Evolutionary conservation across 2,888 invertebrate species (phyloP).

Genomic region (Lasius platythorax): DNA sequence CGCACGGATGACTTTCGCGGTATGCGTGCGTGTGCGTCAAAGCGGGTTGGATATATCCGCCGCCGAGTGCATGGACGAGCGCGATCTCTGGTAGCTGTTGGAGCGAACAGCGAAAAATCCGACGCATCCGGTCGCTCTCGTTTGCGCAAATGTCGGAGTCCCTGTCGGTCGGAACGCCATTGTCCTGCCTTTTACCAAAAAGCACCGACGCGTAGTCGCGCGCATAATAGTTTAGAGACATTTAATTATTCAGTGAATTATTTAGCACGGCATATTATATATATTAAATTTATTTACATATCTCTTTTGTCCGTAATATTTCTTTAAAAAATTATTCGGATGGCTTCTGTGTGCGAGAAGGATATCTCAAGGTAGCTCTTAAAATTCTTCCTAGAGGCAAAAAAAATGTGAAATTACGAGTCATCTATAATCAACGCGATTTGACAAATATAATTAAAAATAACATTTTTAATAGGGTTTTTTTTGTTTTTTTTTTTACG

Average conservation of each 20-base stretch:
- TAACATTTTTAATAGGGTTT: not conserved
- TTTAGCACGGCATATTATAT: not conserved
- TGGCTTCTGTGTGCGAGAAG: not conserved
- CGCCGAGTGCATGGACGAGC: not conserved
- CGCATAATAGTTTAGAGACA: not conserved
- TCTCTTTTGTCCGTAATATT: not conserved
- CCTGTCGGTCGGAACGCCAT: not conserved
- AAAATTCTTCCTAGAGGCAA: not conserved
- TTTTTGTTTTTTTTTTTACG: not conserved
- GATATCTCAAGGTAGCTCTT: not conserved
- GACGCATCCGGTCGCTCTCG: conserved; percentile 15
- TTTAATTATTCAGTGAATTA: conserved; percentile 5
- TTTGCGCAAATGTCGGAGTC: not conserved
- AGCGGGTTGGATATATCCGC: not conserved
- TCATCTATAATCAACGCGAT: not conserved
- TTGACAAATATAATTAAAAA: conserved; percentile 12
- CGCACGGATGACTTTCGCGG: conserved; percentile 24
- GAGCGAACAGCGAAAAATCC: conserved; percentile 41
- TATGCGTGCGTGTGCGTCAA: conserved; percentile 7
- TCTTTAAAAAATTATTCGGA: not conserved
- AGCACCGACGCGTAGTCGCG: not conserved
- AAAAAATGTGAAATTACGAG: not conserved
- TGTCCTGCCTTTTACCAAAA: conserved; percentile 1
- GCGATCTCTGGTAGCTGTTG: conserved; percentile 38
- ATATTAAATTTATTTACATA: not conserved